A percentile compares a stretch with the other conserved stretches of the same genome.
These are phyloP conservation scores for Epizoanthus illoricatus DNA, from an alignment of 92 coral and sea anemone genomes.

Conservation along the genomic window DNA sequence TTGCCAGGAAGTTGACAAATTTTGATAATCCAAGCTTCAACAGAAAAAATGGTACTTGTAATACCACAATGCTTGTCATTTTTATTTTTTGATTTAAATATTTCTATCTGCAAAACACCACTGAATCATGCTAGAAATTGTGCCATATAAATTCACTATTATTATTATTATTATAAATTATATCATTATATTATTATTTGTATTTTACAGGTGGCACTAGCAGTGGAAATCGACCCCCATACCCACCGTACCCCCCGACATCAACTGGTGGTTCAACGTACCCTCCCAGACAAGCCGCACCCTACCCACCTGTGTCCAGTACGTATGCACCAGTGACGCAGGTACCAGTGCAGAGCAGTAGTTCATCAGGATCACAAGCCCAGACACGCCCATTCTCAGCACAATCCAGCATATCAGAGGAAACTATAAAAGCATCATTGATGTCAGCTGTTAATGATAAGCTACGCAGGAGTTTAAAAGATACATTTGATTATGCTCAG, in stretches of 20 bases:
- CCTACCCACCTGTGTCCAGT: conserved; percentile 62
- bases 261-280: conserved; percentile 36
- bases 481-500: conserved; percentile 91
- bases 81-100: too few species aligned
- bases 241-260: conserved; percentile 49
- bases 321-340: conserved; percentile 22
- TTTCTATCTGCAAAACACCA: too few species aligned
- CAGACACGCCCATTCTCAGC: conserved; percentile 40
- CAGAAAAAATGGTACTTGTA: too few species aligned
- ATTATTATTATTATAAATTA: background rate
- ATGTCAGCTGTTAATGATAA: conserved; percentile 88
- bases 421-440: conserved; percentile 76
- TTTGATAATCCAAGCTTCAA: too few species aligned
- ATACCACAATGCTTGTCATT: too few species aligned
- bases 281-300: conserved; percentile 40
- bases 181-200: background rate
- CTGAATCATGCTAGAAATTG: too few species aligned
- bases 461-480: conserved; percentile 75
- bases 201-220: conserved; percentile 41
- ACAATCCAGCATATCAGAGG: conserved; percentile 65
- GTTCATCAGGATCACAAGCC: conserved; percentile 14
- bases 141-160: too few species aligned
- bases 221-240: conserved; percentile 48
- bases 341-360: conserved; percentile 37
- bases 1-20: too few species aligned